Evolutionary conservation across 2,888 invertebrate genomes (phyloP).

Genomic region (Drosophila greeni): DNA sequence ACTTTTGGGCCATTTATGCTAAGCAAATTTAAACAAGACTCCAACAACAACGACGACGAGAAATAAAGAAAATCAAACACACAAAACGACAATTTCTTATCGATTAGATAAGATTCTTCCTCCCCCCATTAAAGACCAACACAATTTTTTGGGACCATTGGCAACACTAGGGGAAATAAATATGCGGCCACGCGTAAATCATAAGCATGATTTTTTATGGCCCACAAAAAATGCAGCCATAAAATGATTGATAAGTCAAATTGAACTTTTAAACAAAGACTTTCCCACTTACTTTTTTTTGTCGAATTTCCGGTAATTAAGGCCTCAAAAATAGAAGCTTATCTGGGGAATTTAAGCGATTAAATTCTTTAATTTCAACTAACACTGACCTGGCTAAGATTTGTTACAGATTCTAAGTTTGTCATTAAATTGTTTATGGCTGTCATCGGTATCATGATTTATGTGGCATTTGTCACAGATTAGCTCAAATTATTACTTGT

Average conservation of each 20-base stretch:
- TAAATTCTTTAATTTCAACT: neutral
- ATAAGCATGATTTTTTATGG: conserved; percentile 10
- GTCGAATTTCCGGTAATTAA: neutral
- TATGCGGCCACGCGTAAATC: conserved; percentile 16
- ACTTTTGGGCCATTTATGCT: conserved; percentile 63
- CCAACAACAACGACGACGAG: conserved; percentile 39
- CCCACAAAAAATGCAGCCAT: conserved; percentile 2
- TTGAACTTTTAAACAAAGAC: neutral
- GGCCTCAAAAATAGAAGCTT: neutral
- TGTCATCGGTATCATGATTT: neutral
- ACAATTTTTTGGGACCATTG: conserved; percentile 12
- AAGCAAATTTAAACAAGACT: conserved; percentile 50
- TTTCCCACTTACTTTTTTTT: neutral
- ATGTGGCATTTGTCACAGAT: conserved; percentile 6
- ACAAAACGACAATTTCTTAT: conserved; percentile 11
- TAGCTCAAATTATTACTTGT: conserved; percentile 1
- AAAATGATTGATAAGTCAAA: neutral
- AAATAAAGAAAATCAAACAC: conserved; percentile 40
- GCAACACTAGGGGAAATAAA: conserved; percentile 16
- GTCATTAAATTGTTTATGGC: neutral
- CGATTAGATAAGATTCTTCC: conserved; percentile 61
- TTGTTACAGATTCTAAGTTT: neutral
- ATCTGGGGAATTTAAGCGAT: neutral
- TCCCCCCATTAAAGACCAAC: conserved; percentile 31
- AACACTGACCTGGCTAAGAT: conserved; percentile 13